Evolutionary conservation across 2,888 invertebrate species (phyloP).

Genomic region (Nephrotoma guestfalica): DNA sequence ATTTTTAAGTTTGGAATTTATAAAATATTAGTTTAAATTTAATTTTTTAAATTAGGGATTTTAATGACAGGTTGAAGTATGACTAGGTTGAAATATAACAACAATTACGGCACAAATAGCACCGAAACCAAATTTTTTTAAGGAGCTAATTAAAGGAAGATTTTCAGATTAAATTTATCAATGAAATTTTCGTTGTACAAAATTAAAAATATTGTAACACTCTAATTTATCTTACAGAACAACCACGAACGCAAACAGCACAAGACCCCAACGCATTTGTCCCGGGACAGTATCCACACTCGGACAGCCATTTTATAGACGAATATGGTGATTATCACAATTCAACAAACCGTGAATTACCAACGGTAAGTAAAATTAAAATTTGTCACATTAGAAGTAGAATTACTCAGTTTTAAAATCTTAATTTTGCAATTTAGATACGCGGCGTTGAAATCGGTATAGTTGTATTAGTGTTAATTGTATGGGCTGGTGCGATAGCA

Average conservation of each 20-base stretch:
- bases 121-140: too few species aligned
- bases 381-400: too few species aligned
- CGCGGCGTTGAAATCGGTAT: slow-evolving; percentile 84
- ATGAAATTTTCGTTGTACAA: too few species aligned
- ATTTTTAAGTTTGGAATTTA: too few species aligned
- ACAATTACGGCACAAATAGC: too few species aligned
- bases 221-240: slow-evolving; percentile 37
- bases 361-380: slow-evolving; percentile 21
- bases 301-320: slow-evolving; percentile 25
- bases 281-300: slow-evolving; percentile 30
- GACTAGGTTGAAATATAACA: too few species aligned
- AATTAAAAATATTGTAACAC: background rate
- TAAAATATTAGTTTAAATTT: too few species aligned
- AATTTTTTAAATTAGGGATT: too few species aligned
- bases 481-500: slow-evolving; percentile 77
- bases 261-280: slow-evolving; percentile 43
- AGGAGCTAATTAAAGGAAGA: too few species aligned
- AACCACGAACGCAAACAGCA: slow-evolving; percentile 54
- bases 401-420: slow-evolving; percentile 13
- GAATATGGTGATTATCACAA: slow-evolving; percentile 15
- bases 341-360: slow-evolving; percentile 27
- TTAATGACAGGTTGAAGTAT: too few species aligned
- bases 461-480: slow-evolving; percentile 63
- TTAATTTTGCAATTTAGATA: slow-evolving; percentile 38
- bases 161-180: too few species aligned